Percentiles rank a stretch among this genome's conserved stretches.
These are phyloP conservation scores for Callorhinus ursinus DNA, from an alignment of 2,113 vertebrate species.

Conservation along the genomic window DNA sequence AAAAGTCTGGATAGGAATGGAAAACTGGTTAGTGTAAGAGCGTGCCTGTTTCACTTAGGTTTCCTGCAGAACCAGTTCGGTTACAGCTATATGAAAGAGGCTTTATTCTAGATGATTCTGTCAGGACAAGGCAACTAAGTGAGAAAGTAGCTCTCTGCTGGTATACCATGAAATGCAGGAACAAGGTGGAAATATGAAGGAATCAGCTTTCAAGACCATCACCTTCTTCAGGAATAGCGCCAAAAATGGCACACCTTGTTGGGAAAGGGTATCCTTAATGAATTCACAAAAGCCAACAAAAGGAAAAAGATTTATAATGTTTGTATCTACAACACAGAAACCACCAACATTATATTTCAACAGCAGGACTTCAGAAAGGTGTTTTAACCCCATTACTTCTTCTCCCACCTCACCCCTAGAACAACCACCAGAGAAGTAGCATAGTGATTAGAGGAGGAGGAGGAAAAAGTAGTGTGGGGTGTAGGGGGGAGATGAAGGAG, in stretches of 20 bases:
- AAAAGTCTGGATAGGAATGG: not conserved
- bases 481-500: rapidly evolving
- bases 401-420: not conserved
- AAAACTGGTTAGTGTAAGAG: not conserved
- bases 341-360: not conserved
- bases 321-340: not conserved
- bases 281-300: not conserved
- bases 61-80: not conserved
- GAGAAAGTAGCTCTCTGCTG: not conserved
- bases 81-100: not conserved
- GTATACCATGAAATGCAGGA: not conserved
- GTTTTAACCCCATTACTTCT: not conserved
- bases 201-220: not conserved
- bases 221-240: not conserved
- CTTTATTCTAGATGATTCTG: not conserved
- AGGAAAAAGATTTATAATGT: not conserved
- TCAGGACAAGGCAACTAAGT: not conserved
- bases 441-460: not conserved
- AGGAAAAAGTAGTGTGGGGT: not conserved
- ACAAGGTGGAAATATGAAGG: not conserved
- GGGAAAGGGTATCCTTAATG: not conserved
- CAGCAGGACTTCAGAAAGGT: not conserved
- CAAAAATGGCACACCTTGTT: not conserved
- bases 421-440: not conserved
- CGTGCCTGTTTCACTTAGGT: not conserved